Evolutionary conservation across 2,113 vertebrate genomes (phyloP).

Genomic region (Cervus canadensis): DNA sequence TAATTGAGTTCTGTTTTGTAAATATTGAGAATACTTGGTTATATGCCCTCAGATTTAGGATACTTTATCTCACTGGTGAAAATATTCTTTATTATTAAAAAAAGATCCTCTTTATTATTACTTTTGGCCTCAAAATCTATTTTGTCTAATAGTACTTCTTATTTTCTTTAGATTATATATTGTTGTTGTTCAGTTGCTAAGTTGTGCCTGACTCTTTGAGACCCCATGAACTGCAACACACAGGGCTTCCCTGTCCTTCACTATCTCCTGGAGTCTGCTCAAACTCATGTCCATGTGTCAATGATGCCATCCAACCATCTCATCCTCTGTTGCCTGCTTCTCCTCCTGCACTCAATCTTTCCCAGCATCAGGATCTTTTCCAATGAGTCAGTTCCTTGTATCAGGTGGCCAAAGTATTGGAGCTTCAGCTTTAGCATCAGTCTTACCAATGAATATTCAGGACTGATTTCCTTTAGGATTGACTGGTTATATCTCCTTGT

Average conservation of each 20-base stretch:
- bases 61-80: not conserved
- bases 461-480: not conserved
- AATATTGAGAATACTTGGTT: not conserved
- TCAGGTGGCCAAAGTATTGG: not conserved
- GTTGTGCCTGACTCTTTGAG: not conserved
- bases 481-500: not conserved
- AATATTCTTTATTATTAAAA: slow-evolving; percentile 7
- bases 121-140: not conserved
- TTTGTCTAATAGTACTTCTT: not conserved
- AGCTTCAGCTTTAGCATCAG: not conserved
- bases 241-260: not conserved
- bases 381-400: not conserved
- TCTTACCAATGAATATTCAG: not conserved
- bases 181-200: not conserved
- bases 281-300: not conserved
- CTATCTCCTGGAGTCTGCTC: not conserved
- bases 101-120: not conserved
- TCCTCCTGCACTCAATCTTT: not conserved
- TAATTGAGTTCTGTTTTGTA: not conserved
- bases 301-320: not conserved
- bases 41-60: not conserved
- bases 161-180: slow-evolving; percentile 2
- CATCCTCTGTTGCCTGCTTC: not conserved
- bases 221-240: not conserved
- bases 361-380: not conserved